Evolutionary conservation across 2,113 vertebrate genomes (phyloP).

Genomic region (Cynoglossus semilaevis): DNA sequence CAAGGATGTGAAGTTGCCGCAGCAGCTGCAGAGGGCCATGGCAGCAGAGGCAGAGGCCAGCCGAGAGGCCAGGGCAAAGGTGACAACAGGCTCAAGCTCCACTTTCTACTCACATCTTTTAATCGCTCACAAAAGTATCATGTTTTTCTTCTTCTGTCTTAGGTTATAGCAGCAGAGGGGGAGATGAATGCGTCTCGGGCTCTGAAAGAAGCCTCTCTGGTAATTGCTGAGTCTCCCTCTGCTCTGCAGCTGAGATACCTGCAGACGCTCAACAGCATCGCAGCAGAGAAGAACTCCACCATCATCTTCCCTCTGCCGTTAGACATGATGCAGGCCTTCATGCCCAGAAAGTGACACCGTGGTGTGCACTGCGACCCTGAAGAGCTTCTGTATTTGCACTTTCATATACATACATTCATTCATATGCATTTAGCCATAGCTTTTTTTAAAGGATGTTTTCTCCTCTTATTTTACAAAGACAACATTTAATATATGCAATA

Average conservation of each 20-base stretch:
- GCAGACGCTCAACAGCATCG: conserved; percentile 80
- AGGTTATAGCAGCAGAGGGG: conserved; percentile 73
- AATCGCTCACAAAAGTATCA: too few relatives aligned
- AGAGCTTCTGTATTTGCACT: background rate
- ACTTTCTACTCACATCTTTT: too few relatives aligned
- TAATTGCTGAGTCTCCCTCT: conserved; percentile 78
- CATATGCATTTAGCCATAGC: too few relatives aligned
- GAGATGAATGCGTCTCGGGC: conserved; percentile 85
- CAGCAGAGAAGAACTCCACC: conserved; percentile 87
- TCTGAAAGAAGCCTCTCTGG: conserved; percentile 83
- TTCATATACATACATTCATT: background rate
- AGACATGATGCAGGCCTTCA: conserved; percentile 75
- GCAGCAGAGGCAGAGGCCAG: conserved; percentile 85
- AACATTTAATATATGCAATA: too few relatives aligned
- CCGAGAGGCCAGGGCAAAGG: conserved; percentile 83
- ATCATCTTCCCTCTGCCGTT: conserved; percentile 88
- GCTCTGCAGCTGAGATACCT: conserved; percentile 85
- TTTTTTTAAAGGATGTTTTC: too few relatives aligned
- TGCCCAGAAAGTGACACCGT: conserved; percentile 39
- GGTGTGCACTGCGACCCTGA: background rate
- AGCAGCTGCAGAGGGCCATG: conserved; percentile 86
- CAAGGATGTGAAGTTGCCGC: conserved; percentile 83
- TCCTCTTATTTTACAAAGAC: too few relatives aligned
- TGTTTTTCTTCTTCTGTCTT: conserved; percentile 9
- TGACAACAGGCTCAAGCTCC: conserved; percentile 38